These are phyloP conservation scores for Odontomyia ornata DNA, from an alignment of 2,888 invertebrate genomes.

Conservation along the genomic window DNA sequence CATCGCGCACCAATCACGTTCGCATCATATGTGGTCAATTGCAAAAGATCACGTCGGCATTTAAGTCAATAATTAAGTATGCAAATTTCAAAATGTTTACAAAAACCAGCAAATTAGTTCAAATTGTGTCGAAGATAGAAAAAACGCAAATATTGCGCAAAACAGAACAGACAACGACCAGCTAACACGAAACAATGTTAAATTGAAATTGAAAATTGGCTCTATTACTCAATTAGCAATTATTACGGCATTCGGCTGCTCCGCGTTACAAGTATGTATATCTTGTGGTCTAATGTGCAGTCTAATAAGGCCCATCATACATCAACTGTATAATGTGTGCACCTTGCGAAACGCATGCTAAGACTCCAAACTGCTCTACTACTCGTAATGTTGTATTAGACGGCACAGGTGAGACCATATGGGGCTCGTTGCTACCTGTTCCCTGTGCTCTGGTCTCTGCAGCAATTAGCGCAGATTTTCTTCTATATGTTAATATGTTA, in stretches of 20 bases:
- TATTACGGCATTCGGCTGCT: constrained; percentile 26
- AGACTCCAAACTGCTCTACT: too few species aligned
- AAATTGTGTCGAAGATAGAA: background rate
- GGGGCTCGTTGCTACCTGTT: too few species aligned
- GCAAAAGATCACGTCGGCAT: background rate
- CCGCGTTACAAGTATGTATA: background rate
- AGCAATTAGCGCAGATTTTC: too few species aligned
- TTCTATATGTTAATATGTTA: too few species aligned
- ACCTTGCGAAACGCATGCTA: too few species aligned
- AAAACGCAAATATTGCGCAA: background rate
- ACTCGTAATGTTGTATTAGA: too few species aligned
- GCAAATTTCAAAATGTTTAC: background rate
- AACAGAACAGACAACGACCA: background rate
- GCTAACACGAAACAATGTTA: constrained; percentile 20
- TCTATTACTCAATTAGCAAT: constrained; percentile 20
- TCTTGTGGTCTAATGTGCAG: constrained; percentile 27
- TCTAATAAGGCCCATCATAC: constrained; percentile 27
- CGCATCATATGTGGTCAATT: background rate
- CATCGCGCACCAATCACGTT: too few species aligned
- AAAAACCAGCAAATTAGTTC: background rate
- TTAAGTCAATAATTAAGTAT: background rate
- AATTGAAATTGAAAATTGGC: constrained; percentile 36
- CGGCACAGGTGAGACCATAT: constrained; percentile 1
- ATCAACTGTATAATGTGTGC: constrained; percentile 7
- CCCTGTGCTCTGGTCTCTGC: too few species aligned